Conservation (phyloP, 2,113 vertebrate species). For the Tragelaphus buxtoni region DNA sequence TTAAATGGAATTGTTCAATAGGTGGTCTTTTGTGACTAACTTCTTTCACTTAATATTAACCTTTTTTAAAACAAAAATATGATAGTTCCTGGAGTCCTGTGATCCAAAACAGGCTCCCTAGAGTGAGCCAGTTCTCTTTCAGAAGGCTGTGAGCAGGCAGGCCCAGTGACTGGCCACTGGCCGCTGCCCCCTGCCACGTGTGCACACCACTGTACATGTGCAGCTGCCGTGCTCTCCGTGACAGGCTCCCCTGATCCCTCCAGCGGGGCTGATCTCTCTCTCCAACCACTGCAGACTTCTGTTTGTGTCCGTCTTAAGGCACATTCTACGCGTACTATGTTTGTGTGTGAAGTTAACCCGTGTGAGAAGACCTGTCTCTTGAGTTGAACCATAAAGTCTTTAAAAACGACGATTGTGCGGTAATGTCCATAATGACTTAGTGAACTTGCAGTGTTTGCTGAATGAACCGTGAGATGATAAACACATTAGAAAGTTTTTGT, state of each 20-base stretch:
- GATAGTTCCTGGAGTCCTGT: neutral
- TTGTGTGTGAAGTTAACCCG: neutral
- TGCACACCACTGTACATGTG: fast-evolving
- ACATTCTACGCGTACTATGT: neutral
- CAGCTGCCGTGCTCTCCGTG: fast-evolving
- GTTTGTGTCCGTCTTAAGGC: neutral
- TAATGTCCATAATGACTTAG: neutral
- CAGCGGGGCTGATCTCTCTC: too few relatives aligned
- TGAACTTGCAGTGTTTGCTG: neutral
- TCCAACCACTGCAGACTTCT: neutral
- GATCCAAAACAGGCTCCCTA: neutral
- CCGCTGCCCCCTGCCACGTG: neutral
- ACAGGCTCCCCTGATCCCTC: neutral
- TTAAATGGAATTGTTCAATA: neutral
- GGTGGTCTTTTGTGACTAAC: neutral
- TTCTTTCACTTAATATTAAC: neutral
- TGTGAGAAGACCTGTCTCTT: neutral
- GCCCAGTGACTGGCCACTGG: neutral
- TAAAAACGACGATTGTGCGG: neutral
- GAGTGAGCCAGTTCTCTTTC: neutral
- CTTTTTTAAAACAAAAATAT: neutral
- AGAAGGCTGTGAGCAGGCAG: neutral
- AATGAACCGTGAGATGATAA: neutral
- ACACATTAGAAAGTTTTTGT: neutral
- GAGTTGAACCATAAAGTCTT: neutral